Evolutionary conservation across 2,797 vertebrate species (phyloP).

Genomic region (Xyrichtys novacula): DNA sequence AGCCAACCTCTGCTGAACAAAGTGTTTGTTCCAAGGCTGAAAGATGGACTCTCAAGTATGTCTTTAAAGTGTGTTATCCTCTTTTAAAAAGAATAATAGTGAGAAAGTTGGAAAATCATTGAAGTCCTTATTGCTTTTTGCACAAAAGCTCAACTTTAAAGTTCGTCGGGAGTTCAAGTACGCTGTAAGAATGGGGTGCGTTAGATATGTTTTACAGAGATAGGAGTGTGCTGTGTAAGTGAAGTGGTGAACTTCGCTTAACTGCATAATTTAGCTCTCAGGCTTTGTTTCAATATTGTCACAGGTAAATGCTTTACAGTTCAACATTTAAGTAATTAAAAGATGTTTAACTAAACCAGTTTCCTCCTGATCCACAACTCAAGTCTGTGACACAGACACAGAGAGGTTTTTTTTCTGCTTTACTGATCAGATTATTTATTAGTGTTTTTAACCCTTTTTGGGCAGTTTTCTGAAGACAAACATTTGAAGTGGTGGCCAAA

Average conservation of each 20-base stretch:
- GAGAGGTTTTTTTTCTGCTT: conserved; percentile 13
- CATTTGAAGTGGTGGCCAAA: conserved; percentile 56
- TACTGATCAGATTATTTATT: conserved; percentile 43
- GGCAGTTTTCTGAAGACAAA: conserved; percentile 42
- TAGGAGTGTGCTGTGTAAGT: conserved; percentile 3
- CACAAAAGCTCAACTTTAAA: background rate
- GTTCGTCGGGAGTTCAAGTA: background rate
- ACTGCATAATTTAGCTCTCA: background rate
- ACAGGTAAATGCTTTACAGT: conserved; percentile 14
- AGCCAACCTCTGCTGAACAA: too few relatives aligned
- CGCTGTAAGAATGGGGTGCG: background rate
- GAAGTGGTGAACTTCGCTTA: background rate
- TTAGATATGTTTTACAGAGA: background rate
- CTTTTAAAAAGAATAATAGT: background rate
- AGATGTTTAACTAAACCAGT: conserved; percentile 37
- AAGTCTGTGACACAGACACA: conserved; percentile 24
- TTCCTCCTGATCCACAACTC: conserved; percentile 20
- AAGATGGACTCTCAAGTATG: background rate
- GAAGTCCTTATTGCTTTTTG: background rate
- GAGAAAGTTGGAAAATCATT: background rate
- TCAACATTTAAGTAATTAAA: conserved; percentile 19
- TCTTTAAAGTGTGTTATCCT: background rate
- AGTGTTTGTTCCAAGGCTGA: too few relatives aligned
- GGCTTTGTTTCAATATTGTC: conserved; percentile 16
- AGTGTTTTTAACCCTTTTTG: conserved; percentile 24